Evolutionary conservation across 1,140 invertebrate species (phyloP), one percentile per base, ranked within the genome.

Genomic region (Drosophila ercepeae): DNA sequence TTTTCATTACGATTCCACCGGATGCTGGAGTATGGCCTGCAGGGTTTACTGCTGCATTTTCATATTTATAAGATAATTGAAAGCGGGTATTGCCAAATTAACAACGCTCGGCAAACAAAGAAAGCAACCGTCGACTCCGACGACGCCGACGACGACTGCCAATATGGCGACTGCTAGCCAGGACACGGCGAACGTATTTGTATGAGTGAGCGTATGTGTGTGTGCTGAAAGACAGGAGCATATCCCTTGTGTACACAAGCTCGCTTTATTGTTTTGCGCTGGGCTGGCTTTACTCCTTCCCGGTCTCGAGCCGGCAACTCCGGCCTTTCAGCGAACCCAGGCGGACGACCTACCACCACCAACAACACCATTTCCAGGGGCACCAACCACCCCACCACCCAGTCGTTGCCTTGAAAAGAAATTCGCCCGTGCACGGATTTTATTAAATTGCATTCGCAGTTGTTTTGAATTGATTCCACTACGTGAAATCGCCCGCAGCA

Each of bases 51-150:
- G 81, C 84, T 88, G 81, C 89, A 90, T 90, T 90, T 90, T 90
- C 89, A 90, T 90, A 90, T 90, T 90, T 90, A 90, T 90, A 90
- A 90, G 89, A 90, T 90, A 90, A 90, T 90, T 90, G 89, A 90
- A 90, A 90, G 89, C 84, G 89, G 89, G 89, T 90, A 89, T 90
- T 90, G 84, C 89, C 89, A 90, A 90, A 90, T 90, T 90, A 90
- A 90, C 78, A 83, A 77, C 86, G 78, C 86, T 90, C 68, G 72
- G 81, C 75, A 90, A 90, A 90, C 89, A 90, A 81, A 65, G 52
- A 41, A 51, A 29, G 54, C 50, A 61, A 52, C 41, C 65, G 11
- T 32, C 29, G 29, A 32, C 29, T 8, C 2, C 29, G 29, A 32
- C 29, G 29, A 18, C 39, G 39, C 18, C 16, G 39, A 42, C 14